Evolutionary conservation across 2,888 invertebrate species (phyloP), one percentile per base, ranked within the genome.

Genomic region (Andricus quercusramuli): DNA sequence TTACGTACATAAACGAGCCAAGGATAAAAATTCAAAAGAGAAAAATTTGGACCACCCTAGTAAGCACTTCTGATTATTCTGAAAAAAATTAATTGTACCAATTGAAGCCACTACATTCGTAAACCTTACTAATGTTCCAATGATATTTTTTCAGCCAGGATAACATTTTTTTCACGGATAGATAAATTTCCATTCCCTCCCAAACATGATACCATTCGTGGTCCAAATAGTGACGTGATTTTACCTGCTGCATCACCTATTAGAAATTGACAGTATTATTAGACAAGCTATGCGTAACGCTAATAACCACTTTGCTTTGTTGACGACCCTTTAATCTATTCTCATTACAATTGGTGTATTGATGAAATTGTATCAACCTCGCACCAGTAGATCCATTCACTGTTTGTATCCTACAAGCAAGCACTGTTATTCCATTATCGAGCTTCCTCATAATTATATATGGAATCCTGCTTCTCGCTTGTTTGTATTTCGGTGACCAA

Each of bases 321-420:
- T 89, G 87, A 88, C 86, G 84, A 80, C 83, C 85, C 88, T 89
- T 89, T 88, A 88, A 90, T 88, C 88, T 87, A 89, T 89, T 89
- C 87, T 86, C 89, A 90, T 89, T 86, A 88, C 88, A 88, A 89
- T 89, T 88, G 85, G 80, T 81, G 85, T 82, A 86, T 87, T 86
- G 86, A 86, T 85, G 84, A 83, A 85, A 86, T 83, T 86, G 80
- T 77, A 86, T 86, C 82, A 80, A 83, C 66, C 81, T 62, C 79
- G 81, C 83, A 62, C 67, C 80, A 70, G 62, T 68, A 70, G 76
- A 70, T 77, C 82, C 82, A 84, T 88, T 88, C 85, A 80, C 83
- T 83, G 87, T 89, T 89, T 90, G 89, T 89, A 89, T 87, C 84
- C 83, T 86, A 85, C 84, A 86, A 85, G 82, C 87, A 81, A 80